Percentiles rank a stretch among this genome's conserved stretches.
These are phyloP conservation scores for Callimorpha dominula DNA, from an alignment of 2,888 invertebrate genomes.

Conservation along the genomic window DNA sequence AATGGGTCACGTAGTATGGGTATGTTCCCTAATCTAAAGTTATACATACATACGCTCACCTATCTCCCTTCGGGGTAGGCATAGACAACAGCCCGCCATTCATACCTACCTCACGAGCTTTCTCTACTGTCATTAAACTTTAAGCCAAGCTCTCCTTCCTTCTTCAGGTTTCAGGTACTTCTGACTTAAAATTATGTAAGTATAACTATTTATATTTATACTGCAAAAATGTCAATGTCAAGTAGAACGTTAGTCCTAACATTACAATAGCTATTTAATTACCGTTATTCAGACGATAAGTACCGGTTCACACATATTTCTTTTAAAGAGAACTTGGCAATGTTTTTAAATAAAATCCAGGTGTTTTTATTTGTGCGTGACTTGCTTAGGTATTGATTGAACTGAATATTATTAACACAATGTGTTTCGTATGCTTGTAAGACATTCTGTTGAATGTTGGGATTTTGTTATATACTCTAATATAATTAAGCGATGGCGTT, in stretches of 20 bases:
- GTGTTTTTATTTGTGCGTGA: constrained; percentile 9
- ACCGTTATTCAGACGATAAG: constrained; percentile 6
- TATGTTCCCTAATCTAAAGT: too few species aligned
- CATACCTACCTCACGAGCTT: too few species aligned
- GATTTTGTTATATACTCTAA: not conserved
- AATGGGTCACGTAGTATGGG: too few species aligned
- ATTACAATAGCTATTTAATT: constrained; percentile 1
- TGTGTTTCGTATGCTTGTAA: constrained; percentile 3
- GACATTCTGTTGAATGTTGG: not conserved
- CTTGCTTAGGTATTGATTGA: constrained; percentile 5
- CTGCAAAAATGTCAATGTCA: not conserved
- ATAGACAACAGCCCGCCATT: too few species aligned
- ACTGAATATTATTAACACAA: constrained; percentile 2
- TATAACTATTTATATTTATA: too few species aligned
- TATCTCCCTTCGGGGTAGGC: too few species aligned
- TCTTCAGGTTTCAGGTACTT: too few species aligned
- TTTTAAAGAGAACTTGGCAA: not conserved
- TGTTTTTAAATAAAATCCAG: constrained; percentile 15
- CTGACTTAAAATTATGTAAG: too few species aligned
- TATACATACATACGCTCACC: too few species aligned
- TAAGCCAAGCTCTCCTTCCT: too few species aligned
- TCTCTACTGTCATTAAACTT: too few species aligned
- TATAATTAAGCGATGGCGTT: too few species aligned
- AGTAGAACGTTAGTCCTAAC: not conserved
- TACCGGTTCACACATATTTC: constrained; percentile 12